Base-by-base conservation (phyloP, 2,113 vertebrate genomes). In the Phoxinus phoxinus region DNA sequence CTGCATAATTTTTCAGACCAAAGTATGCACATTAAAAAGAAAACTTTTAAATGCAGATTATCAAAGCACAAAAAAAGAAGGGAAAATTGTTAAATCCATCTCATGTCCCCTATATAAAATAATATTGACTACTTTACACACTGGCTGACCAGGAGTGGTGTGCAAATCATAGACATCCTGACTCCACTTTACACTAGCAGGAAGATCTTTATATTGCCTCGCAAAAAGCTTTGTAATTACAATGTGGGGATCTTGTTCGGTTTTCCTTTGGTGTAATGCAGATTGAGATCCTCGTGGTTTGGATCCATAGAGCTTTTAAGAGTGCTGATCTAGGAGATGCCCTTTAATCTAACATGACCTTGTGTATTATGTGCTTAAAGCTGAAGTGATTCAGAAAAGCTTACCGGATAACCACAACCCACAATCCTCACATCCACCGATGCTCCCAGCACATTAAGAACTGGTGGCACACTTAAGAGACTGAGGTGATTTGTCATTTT, bases 111-210 rank as follows among this genome's bases (percentile, higher is more conserved):
- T 56, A 48, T 48, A 84, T 25, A 41, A 35, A 83, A 67, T 74
- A 81, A 86, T 84, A 32, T 74, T n/a, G 41, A 63, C 23, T 44
- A 27, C 30, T 85, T 15, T 78, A 79, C 65, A 78, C 74, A 85
- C 51, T 13, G 67, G 63, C 30, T 10, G 81, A 83, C 72, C 78
- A 56, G 83, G 89, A 79, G 82, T 82, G 63, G 82, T 91, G 91
- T 94, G 91, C 87, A 91, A 91, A 92, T 92, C 87, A 91, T 61
- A 89, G 86, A 81, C 51, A 25, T 84, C 6, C 84, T 87, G 58
- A 32, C 37, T 56, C 48, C 79, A 78, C 65, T 91, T 84, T 82
- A 67, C 46, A 63, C 67, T 11, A 73, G 32, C 67, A n/a, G 37
- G 83, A 74, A 78, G 44, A 86, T 46, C 17, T 84, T 53, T 51